Evolutionary conservation across 2,797 vertebrate genomes (phyloP), one percentile per base, ranked within the genome.

Genomic region (Pteronotus mesoamericanus): DNA sequence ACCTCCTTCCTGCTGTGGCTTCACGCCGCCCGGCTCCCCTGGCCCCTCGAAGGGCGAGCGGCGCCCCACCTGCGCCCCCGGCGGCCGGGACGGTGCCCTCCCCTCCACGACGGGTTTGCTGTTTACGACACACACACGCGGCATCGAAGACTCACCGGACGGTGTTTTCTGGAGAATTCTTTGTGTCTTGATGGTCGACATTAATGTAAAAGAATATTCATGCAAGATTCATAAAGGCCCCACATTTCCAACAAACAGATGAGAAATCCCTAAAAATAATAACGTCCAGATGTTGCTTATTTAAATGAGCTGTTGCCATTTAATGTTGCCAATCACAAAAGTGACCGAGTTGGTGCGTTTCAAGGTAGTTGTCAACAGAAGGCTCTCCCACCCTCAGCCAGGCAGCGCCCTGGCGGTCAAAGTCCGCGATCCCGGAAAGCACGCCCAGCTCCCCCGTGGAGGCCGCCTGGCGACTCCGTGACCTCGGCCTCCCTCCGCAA

Each of bases 191-290:
- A 92, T 93, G 96, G 80, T 96, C 96, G 92, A 97, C 88, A 93
- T 79, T 97, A 96, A 83, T 85, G 97, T 80, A 96, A 87, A 98
- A 94, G 97, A 97, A 97, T 97, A 97, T 96, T 97, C 95, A 97
- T 96, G 97, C 96, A 98, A 95, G 96, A 97, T 95, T 98, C 98
- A 97, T 98, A 97, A 98, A 98, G 97, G 96, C 95, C 94, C 98
- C 95, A 97, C 93, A 95, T 98, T 98, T 98, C 98, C 98, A 98
- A 98, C 96, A 97, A 98, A 98, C 97, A 98, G 97, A 98, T 97
- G 97, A 98, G 98, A 98, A 98, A 98, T 97, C 98, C 98, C 98
- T 98, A 98, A 98, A 98, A 98, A 98, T 98, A 98, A 98, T 98
- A 98, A 98, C 90, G 97, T 98, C 98, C 98, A 98, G 98, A 98